These are phyloP conservation scores for Ischnura elegans DNA, from an alignment of 2,888 invertebrate species.

Conservation along the genomic window DNA sequence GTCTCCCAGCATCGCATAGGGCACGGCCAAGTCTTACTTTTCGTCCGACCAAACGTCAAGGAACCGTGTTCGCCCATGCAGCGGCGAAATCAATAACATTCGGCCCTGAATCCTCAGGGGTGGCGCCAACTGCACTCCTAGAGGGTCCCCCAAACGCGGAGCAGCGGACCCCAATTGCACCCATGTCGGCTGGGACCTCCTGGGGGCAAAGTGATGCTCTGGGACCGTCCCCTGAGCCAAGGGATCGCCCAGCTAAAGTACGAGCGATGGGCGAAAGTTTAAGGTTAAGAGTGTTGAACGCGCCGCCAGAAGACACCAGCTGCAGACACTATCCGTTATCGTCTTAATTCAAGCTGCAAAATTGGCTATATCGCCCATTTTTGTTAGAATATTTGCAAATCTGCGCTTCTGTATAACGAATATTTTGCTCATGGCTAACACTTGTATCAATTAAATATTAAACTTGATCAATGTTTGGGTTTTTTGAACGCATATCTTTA, in stretches of 20 bases:
- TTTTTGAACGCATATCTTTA: too few relatives aligned
- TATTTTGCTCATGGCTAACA: too few relatives aligned
- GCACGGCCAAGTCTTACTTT: not conserved
- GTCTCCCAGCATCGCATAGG: not conserved
- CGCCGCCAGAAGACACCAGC: too few relatives aligned
- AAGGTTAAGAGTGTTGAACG: too few relatives aligned
- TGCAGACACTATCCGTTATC: too few relatives aligned
- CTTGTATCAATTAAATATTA: too few relatives aligned
- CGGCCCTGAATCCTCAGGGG: not conserved
- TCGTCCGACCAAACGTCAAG: not conserved
- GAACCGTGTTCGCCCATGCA: not conserved
- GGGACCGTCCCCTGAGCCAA: not conserved
- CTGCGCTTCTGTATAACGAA: too few relatives aligned
- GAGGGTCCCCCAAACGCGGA: not conserved
- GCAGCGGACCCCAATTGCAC: constrained; percentile 20
- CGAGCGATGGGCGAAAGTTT: not conserved
- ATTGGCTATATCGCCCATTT: too few relatives aligned
- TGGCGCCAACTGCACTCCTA: not conserved
- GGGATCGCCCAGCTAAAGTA: not conserved
- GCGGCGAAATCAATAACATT: not conserved
- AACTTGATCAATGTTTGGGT: too few relatives aligned
- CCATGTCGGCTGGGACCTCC: not conserved
- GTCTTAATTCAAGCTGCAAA: too few relatives aligned
- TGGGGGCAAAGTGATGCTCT: not conserved
- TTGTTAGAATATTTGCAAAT: too few relatives aligned